phyloP scores from a whole-genome alignment of 2,888 invertebrate genomes.

The Creontiades dilutus region DNA sequence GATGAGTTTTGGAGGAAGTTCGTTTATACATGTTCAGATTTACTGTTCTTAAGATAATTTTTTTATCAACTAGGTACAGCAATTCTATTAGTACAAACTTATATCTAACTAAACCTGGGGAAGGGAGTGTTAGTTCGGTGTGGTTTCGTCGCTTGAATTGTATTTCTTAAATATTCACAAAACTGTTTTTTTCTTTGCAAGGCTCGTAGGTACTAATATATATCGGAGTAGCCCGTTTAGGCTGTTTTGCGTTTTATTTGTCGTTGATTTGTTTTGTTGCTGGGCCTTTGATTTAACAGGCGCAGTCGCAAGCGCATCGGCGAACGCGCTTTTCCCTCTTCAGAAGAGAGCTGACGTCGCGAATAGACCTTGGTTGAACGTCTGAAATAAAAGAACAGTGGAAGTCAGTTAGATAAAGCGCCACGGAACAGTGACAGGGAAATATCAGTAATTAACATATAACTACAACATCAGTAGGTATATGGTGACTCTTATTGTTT shows the following conservation, averaged over 20 bases:
- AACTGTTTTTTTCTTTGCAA: background rate
- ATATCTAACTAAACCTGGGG: background rate
- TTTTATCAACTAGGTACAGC: background rate
- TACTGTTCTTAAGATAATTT: background rate
- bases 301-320: slow-evolving; percentile 88
- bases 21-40: background rate
- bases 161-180: background rate
- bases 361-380: slow-evolving; percentile 89
- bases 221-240: background rate
- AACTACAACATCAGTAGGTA: no score
- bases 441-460: no score
- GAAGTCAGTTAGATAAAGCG: no score
- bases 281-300: slow-evolving; percentile 75
- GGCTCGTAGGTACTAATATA: background rate
- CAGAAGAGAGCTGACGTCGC: slow-evolving; percentile 81
- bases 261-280: background rate
- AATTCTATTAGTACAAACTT: background rate
- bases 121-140: slow-evolving; percentile 53
- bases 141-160: slow-evolving; percentile 41
- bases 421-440: no score
- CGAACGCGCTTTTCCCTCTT: slow-evolving; percentile 84
- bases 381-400: slow-evolving; percentile 80
- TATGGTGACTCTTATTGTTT: no score
- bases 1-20: background rate
- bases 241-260: background rate